Conservation (phyloP, 2,888 invertebrate genomes). For the Neuroscelio doddi region DNA sequence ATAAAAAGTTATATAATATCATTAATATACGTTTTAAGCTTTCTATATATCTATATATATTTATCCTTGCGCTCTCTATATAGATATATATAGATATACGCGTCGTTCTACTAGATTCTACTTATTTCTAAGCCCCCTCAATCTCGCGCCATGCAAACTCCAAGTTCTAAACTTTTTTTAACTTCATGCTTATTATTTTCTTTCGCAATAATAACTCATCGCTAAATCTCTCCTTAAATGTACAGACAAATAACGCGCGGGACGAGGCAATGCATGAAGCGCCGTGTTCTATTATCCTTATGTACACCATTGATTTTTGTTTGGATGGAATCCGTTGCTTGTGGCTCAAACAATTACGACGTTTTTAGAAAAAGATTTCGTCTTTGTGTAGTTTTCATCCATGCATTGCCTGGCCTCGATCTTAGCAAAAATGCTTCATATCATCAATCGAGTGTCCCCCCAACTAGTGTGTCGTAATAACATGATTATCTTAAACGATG, state of each 20-base stretch:
- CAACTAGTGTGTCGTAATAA: conserved; percentile 49
- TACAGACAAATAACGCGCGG: conserved; percentile 56
- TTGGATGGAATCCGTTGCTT: conserved; percentile 67
- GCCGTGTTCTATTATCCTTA: neutral
- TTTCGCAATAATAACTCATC: conserved; percentile 48
- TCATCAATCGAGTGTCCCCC: conserved; percentile 46
- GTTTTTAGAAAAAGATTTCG: conserved; percentile 1
- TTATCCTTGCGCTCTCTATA: conserved; percentile 30
- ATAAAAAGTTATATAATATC: conserved; percentile 72
- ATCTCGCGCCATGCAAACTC: conserved; percentile 54
- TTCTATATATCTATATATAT: conserved; percentile 62
- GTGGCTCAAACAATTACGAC: conserved; percentile 52
- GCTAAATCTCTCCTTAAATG: conserved; percentile 52
- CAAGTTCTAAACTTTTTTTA: conserved; percentile 7
- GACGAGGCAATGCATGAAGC: conserved; percentile 59
- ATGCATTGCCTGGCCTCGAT: conserved; percentile 58
- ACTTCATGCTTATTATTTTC: conserved; percentile 17
- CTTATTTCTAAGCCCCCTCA: conserved; percentile 62
- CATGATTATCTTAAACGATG: conserved; percentile 54
- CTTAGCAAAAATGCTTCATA: conserved; percentile 18
- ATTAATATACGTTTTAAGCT: conserved; percentile 70
- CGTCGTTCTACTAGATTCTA: conserved; percentile 56
- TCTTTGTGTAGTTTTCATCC: conserved; percentile 35
- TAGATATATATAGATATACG: conserved; percentile 48
- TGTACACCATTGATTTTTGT: conserved; percentile 21